phyloP scores from a whole-genome alignment of 2,113 vertebrate species.

The Casuarius casuarius region DNA sequence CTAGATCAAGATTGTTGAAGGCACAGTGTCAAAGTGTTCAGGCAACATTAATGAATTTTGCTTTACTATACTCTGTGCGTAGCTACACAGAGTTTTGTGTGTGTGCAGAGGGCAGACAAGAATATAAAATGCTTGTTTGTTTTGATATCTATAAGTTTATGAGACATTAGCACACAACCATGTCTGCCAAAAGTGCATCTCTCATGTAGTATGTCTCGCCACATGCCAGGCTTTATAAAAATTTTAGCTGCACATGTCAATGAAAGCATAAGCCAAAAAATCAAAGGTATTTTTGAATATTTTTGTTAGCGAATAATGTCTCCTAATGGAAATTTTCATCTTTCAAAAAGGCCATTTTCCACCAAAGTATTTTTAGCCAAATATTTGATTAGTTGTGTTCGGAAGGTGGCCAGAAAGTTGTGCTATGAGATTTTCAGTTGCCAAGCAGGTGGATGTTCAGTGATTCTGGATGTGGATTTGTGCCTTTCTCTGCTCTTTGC shows the following conservation, averaged over 20 bases:
- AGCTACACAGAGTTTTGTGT: neutral
- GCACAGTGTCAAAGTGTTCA: neutral
- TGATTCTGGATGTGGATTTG: conserved; percentile 34
- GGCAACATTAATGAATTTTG: neutral
- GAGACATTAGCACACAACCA: neutral
- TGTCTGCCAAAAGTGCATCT: neutral
- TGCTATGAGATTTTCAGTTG: neutral
- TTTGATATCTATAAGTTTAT: neutral
- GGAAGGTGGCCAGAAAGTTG: neutral
- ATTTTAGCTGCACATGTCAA: neutral
- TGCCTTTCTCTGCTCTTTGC: conserved; percentile 57
- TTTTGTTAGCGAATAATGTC: neutral
- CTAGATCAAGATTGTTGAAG: neutral
- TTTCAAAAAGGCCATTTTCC: neutral
- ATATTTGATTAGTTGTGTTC: neutral
- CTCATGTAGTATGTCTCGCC: neutral
- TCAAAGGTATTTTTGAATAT: neutral
- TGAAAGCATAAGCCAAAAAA: neutral
- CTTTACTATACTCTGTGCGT: neutral
- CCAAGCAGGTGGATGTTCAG: neutral
- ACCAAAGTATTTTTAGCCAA: neutral
- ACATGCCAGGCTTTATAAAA: neutral
- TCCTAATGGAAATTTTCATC: neutral
- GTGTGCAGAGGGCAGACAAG: neutral
- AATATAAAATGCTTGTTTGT: neutral